Evolutionary conservation across 2,888 invertebrate genomes (phyloP), one percentile per base, ranked within the genome.

Genomic region (Endotricha flammealis): DNA sequence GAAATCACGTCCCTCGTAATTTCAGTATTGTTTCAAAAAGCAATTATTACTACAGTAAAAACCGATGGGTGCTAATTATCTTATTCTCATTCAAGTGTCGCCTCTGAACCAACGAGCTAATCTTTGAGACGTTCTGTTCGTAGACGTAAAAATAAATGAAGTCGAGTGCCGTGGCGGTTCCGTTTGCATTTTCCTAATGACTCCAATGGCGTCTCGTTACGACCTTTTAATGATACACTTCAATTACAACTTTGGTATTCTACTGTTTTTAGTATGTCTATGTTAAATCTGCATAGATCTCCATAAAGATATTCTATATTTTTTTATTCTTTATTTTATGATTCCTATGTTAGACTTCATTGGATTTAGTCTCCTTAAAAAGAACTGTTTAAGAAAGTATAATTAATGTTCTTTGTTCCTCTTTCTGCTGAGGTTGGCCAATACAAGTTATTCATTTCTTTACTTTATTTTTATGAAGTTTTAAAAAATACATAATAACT

Each of bases 81-180:
- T 30, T 25, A 36, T 42, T 42, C 30, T 36, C 38, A 46, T 42
- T 46, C 41, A 35, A 32, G 32, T 30, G 27, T 20, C 42, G 35
- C 31, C 11, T 36, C 31, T 35, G 31, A 13, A 24, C 24, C 10
- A 30, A 17, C 14, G 12, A 32, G 38, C 38, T 43, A 45, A 41
- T 44, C 44, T 45, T 42, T 43, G 27, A 9, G 39, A 30, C 42
- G 32, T 35, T 34, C 33, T 29, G 32, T 30, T 27, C 36, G 31
- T 32, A 39, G 28, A 41, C 50, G 42, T 51, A 48, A 54, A 54
- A 53, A 48, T 45, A 50, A 57, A 53, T 47, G 52, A 51, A 47
- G 43, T 38, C 36, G 22, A 10, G 13, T 35, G 12, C 23, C 29
- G 37, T 12, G 29, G 35, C 12, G 28, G 35, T 23, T 12, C 20